Base-by-base conservation (phyloP, 2,888 invertebrate species). In the Choristoneura rosaceana region DNA sequence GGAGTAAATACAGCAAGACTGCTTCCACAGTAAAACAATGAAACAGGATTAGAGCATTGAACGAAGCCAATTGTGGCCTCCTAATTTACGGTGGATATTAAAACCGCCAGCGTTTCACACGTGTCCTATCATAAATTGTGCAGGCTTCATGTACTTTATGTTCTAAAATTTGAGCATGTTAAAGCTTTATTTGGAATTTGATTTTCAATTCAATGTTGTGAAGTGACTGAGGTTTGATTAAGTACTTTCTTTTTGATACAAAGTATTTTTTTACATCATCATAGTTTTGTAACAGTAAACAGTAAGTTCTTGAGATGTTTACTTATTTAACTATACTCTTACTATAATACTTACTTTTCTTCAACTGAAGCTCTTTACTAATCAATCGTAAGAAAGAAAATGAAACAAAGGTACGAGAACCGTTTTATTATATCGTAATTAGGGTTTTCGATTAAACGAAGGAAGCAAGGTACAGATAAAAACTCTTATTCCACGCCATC, bases 11-110 rank as follows among this genome's bases (percentile, higher is more conserved):
- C 45, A 47, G 47, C 38, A 60, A 65, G 60, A 65, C 64, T 50
- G 15, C 15, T 0, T 4, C 15, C 2, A 17, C 61, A 55, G 52
- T 41, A 34, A 68, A 69, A 69, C 68, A 52, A 64, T 69, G 38
- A 69, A 77, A 76, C 73, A 69, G 75, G 74, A 76, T 76, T 77
- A 76, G 76, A 74, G 76, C 77, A 79, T 80, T 74, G 81, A 80
- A 78, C 79, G 78, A 69, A 76, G 77, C 81, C 81, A 82, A 83
- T 83, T 82, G 81, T 80, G 79, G 80, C 80, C 81, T 78, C 81
- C 85, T 89, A 88, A 89, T 90, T 90, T 87, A 89, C 84, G 85
- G 82, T 87, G 80, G 86, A 89, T 88, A 89, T 89, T 89, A 89
- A 89, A 89, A 88, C 88, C 88, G 81, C 87, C 82, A 81, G 78